These are phyloP conservation scores for Rhinopomastus cyanomelas DNA, from an alignment of 2,113 vertebrate genomes.

Conservation along the genomic window DNA sequence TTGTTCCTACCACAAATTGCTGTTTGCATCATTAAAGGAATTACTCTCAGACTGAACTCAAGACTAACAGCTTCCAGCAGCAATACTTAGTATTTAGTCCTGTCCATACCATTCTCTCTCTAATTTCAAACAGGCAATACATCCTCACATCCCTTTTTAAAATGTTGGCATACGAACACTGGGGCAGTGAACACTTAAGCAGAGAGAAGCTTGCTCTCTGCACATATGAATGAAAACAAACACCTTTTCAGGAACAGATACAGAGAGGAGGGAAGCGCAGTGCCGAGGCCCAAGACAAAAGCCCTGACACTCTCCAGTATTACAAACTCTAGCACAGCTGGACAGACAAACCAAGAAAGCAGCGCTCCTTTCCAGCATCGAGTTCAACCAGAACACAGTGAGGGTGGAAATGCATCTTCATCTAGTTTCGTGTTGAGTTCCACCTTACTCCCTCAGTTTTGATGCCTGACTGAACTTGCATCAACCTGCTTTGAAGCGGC, in stretches of 20 bases:
- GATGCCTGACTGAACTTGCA: not conserved
- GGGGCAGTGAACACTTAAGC: not conserved
- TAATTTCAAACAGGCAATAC: not conserved
- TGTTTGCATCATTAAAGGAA: rapidly evolving
- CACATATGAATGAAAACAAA: not conserved
- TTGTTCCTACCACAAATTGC: rapidly evolving
- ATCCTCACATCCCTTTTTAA: not conserved
- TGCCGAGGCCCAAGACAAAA: not conserved
- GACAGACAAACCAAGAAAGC: not conserved
- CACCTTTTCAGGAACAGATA: not conserved
- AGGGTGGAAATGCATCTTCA: not conserved
- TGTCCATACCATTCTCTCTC: not conserved
- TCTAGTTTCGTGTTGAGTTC: not conserved
- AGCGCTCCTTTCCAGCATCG: not conserved
- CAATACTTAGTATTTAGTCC: too few species aligned
- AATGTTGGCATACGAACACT: rapidly evolving
- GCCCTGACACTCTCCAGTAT: not conserved
- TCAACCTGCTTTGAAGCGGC: not conserved
- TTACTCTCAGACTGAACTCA: not conserved
- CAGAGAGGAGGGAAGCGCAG: rapidly evolving
- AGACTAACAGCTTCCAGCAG: not conserved
- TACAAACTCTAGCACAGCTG: not conserved
- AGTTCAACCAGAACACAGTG: not conserved
- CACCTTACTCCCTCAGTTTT: not conserved
- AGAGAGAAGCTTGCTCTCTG: not conserved